phyloP scores from a whole-genome alignment of 2,888 invertebrate species.

The Leucophora obtusa region DNA sequence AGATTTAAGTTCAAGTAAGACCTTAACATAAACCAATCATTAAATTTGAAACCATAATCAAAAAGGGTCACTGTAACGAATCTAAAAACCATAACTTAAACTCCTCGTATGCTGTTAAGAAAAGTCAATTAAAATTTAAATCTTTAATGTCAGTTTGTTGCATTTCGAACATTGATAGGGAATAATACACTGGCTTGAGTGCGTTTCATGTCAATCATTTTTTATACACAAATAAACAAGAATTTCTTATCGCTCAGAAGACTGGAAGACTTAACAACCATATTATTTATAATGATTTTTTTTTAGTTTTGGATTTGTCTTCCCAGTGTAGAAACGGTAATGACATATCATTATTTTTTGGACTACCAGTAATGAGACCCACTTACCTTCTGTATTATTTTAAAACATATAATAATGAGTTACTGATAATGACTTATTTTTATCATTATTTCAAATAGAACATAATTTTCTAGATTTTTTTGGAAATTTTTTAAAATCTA shows the following conservation, averaged over 20 bases:
- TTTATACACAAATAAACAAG: neutral
- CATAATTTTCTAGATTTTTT: no score
- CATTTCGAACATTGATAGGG: neutral
- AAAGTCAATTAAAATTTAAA: neutral
- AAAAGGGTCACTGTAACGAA: slow-evolving; percentile 37
- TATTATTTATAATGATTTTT: neutral
- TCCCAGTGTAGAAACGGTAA: no score
- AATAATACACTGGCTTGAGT: no score
- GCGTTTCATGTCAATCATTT: neutral
- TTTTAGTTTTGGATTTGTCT: neutral
- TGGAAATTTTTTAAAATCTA: no score
- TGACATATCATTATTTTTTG: no score
- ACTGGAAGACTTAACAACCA: neutral
- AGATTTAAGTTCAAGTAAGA: no score
- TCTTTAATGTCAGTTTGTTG: neutral
- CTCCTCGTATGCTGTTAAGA: neutral
- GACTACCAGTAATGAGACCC: no score
- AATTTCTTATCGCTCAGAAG: neutral
- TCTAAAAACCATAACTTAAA: neutral
- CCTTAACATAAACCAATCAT: no score
- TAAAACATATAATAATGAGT: no score
- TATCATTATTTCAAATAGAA: no score
- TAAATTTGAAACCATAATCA: neutral
- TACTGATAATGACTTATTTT: no score
- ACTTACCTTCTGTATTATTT: no score